Base-by-base conservation (phyloP, 2,888 invertebrate species). In the Argyresthia goedartella region DNA sequence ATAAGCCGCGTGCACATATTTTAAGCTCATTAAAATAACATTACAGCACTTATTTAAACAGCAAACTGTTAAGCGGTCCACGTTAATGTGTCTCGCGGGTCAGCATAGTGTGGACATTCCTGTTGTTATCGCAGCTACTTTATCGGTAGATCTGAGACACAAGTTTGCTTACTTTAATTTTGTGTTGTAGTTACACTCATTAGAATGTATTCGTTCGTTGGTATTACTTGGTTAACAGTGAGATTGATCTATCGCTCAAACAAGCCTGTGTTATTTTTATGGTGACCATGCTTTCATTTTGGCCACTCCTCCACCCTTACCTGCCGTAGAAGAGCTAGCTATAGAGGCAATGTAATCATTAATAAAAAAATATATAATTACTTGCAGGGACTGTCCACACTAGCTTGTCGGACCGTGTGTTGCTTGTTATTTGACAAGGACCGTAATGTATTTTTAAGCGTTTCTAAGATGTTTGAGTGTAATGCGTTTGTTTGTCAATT, bases 11-110 rank as follows among this genome's bases (percentile, higher is more conserved):
- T 70, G 74, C 73, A 78, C 76, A 76, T 81, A 78, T 80, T 79
- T 77, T 77, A 73, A 76, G 76, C 78, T 82, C 82, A 81, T 84
- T 82, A 81, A 84, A 82, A 81, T 80, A 73, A 82, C 82, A 81
- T 84, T 82, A 82, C 78, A 78, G 73, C 75, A 75, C 72, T 77
- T 81, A 80, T 82, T 82, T 81, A 79, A 79, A 79, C 75, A 75
- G 80, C 81, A 80, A 81, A 81, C 81, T 79, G 78, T 79, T 81
- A 81, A 82, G 80, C 77, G 80, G 71, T 66, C 67, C 72, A 79
- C 74, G 79, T 80, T 84, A 81, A 81, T 81, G 80, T 72, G 72
- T 73, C 71, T 69, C 68, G 67, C 61, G 69, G 71, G 65, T 65
- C 71, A 71, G 71, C 67, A 71, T 75, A 74, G 73, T 76, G 76